phyloP scores from a whole-genome alignment of 2,797 vertebrate genomes.

The Craterocephalus amniculus region DNA sequence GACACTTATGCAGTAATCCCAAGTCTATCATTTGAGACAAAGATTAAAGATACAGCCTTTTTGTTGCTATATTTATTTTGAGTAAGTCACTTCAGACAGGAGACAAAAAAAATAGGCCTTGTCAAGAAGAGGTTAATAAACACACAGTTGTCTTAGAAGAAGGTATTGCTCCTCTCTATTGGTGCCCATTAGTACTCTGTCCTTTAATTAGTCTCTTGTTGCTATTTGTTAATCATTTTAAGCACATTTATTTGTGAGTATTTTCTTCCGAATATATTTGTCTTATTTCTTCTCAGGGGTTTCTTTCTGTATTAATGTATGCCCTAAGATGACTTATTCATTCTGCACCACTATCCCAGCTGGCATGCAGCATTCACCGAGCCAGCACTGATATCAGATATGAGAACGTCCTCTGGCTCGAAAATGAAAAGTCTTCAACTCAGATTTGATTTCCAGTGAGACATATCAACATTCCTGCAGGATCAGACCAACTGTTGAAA shows the following conservation, averaged over 20 bases:
- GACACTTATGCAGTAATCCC: too few relatives aligned
- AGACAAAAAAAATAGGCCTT: not conserved
- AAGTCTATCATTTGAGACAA: too few relatives aligned
- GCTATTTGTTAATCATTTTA: slow-evolving; percentile 4
- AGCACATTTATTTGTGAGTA: not conserved
- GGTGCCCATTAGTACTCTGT: not conserved
- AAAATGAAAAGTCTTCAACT: slow-evolving; percentile 37
- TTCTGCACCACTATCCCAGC: slow-evolving; percentile 25
- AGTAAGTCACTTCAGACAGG: not conserved
- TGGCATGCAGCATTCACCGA: slow-evolving; percentile 11
- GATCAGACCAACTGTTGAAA: slow-evolving; percentile 40
- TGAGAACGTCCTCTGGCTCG: slow-evolving; percentile 34
- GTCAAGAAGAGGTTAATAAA: not conserved
- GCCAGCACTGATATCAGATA: slow-evolving; percentile 40
- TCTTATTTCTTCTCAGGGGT: slow-evolving; percentile 10
- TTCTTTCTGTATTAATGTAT: slow-evolving; percentile 25
- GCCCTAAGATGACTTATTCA: slow-evolving; percentile 6
- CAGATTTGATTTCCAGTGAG: slow-evolving; percentile 25
- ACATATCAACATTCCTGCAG: slow-evolving; percentile 39
- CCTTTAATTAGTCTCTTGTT: slow-evolving; percentile 20
- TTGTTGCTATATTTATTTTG: too few relatives aligned
- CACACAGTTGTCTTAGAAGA: not conserved
- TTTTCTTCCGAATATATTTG: slow-evolving; percentile 10
- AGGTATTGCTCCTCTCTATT: not conserved
- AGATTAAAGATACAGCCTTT: too few relatives aligned